Evolutionary conservation across 2,113 vertebrate genomes (phyloP).

Genomic region (Sminthopsis crassicaudata): DNA sequence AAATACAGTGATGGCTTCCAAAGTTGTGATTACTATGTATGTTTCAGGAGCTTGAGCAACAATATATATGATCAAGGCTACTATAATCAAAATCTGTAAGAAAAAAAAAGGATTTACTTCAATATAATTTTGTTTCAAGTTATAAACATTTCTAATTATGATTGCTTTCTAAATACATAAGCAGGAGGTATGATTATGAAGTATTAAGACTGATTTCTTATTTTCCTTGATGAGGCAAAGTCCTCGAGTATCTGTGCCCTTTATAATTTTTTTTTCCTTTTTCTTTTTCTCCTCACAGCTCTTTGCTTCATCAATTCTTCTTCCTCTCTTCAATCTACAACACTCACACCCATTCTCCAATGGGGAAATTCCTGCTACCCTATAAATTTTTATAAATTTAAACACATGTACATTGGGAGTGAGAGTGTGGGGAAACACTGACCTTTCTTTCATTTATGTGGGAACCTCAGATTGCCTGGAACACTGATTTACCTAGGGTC

Average conservation of each 20-base stretch:
- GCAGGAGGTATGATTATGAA: not conserved
- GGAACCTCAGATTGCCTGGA: not conserved
- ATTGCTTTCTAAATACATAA: not conserved
- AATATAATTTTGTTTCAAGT: not conserved
- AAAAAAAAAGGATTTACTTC: not conserved
- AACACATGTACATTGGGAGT: not conserved
- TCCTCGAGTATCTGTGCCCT: not conserved
- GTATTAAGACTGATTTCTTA: not conserved
- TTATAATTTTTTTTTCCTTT: not conserved
- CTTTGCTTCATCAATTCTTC: not conserved
- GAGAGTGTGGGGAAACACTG: not conserved
- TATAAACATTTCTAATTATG: constrained; percentile 35
- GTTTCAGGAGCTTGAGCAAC: constrained; percentile 60
- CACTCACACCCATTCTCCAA: not conserved
- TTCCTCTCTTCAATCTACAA: not conserved
- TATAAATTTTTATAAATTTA: not conserved
- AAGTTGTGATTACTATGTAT: constrained; percentile 80
- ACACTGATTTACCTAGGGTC: not conserved
- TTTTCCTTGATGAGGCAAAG: not conserved
- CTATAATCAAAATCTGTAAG: constrained; percentile 80
- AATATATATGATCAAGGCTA: constrained; percentile 83
- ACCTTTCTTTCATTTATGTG: not conserved
- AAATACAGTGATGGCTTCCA: constrained; percentile 83
- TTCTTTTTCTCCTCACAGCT: not conserved
- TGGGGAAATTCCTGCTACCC: not conserved